Conservation (phyloP, 2,888 invertebrate genomes). For the Hypercompe scribonia region DNA sequence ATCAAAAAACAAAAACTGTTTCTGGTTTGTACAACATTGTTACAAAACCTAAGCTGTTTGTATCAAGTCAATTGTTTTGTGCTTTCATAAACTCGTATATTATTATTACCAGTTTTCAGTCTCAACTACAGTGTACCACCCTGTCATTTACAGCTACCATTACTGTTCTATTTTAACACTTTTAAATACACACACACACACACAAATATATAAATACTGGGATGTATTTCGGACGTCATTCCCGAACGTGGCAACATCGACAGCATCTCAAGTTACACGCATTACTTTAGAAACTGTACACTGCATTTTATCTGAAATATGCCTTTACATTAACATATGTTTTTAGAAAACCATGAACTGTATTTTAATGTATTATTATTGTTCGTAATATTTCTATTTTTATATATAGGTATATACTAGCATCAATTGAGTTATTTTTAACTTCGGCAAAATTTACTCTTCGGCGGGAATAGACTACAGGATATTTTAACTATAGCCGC, state of each 20-base stretch:
- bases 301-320: constrained; percentile 30
- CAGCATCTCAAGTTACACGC: constrained; percentile 39
- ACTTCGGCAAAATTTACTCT: background rate
- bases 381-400: background rate
- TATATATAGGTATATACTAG: background rate
- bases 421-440: background rate
- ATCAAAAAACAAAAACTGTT: no score
- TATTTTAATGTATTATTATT: background rate
- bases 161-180: constrained; percentile 11
- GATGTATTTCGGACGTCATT: constrained; percentile 34
- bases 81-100: accelerated
- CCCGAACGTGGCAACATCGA: constrained; percentile 23
- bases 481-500: no score
- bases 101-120: background rate
- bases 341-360: constrained; percentile 33
- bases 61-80: background rate
- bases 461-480: no score
- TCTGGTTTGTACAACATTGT: no score
- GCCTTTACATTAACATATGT: constrained; percentile 27
- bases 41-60: background rate
- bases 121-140: background rate
- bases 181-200: constrained; percentile 13
- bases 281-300: constrained; percentile 41
- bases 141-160: constrained; percentile 1
- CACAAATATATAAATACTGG: constrained; percentile 5